phyloP scores from a whole-genome alignment of 37 sponge, comb jelly and placozoan genomes.

The Aphrocallistes beatrix region DNA sequence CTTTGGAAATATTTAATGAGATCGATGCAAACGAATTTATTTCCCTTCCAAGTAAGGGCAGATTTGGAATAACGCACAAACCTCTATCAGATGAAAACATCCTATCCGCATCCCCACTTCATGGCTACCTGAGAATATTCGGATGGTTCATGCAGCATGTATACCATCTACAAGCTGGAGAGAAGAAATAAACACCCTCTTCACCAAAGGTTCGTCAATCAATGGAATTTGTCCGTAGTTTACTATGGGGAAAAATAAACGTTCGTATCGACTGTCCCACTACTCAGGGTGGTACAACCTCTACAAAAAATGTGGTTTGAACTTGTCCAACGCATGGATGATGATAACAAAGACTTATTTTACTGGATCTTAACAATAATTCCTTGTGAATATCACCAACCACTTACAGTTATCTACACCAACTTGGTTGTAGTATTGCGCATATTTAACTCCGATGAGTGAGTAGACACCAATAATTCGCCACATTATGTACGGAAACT shows the following conservation, averaged over 20 bases:
- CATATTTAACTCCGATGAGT: not conserved
- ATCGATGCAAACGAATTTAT: not conserved
- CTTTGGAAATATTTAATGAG: not conserved
- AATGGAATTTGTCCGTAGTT: not conserved
- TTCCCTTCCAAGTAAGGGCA: not conserved
- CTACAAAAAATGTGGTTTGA: not conserved
- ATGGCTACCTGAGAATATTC: not conserved
- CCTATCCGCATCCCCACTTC: not conserved
- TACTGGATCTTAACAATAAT: not conserved
- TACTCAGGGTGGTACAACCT: not conserved
- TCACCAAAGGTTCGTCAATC: not conserved
- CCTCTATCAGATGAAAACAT: not conserved
- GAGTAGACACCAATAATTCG: not conserved
- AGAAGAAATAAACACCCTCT: not conserved
- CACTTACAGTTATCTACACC: not conserved
- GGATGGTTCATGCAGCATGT: not conserved
- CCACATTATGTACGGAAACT: not conserved
- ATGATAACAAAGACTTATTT: not conserved
- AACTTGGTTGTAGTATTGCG: not conserved
- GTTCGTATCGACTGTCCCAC: not conserved
- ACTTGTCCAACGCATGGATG: not conserved
- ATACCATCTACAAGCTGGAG: not conserved
- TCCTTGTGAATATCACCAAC: not conserved
- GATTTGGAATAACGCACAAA: not conserved
- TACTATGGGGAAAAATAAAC: not conserved